Conservation (phyloP, 2,888 invertebrate genomes). For the Dichetophora obliterata region DNA sequence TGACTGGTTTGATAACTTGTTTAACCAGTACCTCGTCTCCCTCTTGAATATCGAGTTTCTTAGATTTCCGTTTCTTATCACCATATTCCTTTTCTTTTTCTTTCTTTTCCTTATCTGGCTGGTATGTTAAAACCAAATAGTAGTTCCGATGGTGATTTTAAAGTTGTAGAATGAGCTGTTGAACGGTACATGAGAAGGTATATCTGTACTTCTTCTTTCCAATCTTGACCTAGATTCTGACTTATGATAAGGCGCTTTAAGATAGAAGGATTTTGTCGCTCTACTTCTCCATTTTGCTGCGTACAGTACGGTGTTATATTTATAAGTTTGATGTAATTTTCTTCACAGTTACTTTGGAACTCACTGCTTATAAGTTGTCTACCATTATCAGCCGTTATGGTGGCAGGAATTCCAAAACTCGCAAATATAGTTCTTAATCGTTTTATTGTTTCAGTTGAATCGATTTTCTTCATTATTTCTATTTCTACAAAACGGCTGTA, state of each 20-base stretch:
- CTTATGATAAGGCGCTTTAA: slow-evolving; percentile 52
- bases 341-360: slow-evolving; percentile 46
- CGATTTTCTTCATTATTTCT: slow-evolving; percentile 40
- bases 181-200: slow-evolving; percentile 39
- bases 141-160: slow-evolving; percentile 52
- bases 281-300: slow-evolving; percentile 56
- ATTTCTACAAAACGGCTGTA: slow-evolving; percentile 37
- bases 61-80: too few relatives aligned
- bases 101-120: too few relatives aligned
- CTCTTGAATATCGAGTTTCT: too few relatives aligned
- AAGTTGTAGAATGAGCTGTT: slow-evolving; percentile 56
- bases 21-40: too few relatives aligned
- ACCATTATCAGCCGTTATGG: slow-evolving; percentile 53
- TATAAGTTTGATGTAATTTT: slow-evolving; percentile 46
- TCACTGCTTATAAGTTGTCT: slow-evolving; percentile 53
- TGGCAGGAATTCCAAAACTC: slow-evolving; percentile 50
- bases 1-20: too few relatives aligned
- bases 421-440: slow-evolving; percentile 51
- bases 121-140: slow-evolving; percentile 50
- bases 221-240: slow-evolving; percentile 44
- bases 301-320: slow-evolving; percentile 53
- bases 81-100: too few relatives aligned
- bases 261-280: slow-evolving; percentile 54
- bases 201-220: slow-evolving; percentile 49
- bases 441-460: slow-evolving; percentile 19